phyloP scores from a whole-genome alignment of 2,888 invertebrate species.

The Odontocolon sp. region DNA sequence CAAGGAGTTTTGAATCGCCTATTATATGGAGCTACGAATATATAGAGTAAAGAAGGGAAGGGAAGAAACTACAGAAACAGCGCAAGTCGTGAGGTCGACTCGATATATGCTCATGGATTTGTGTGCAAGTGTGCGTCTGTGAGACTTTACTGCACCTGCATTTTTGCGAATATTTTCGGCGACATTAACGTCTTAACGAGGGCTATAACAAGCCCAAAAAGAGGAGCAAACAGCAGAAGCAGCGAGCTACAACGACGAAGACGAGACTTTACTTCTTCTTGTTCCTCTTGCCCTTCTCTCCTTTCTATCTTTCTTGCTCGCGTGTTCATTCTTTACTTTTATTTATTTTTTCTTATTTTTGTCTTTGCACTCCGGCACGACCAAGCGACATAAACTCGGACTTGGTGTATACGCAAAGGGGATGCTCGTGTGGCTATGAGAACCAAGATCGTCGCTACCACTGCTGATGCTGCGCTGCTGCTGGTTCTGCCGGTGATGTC shows the following conservation, averaged over 20 bases:
- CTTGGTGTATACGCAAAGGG: slow-evolving; percentile 33
- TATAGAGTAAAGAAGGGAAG: slow-evolving; percentile 22
- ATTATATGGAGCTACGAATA: slow-evolving; percentile 55
- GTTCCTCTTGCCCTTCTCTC: slow-evolving; percentile 7
- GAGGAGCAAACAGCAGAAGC: slow-evolving; percentile 61
- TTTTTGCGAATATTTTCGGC: slow-evolving; percentile 79
- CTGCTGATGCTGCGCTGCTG: slow-evolving; percentile 18
- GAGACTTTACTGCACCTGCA: slow-evolving; percentile 76
- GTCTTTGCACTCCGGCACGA: slow-evolving; percentile 54
- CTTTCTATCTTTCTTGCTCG: slow-evolving; percentile 31
- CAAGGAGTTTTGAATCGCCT: slow-evolving; percentile 53
- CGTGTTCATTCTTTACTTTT: slow-evolving; percentile 24
- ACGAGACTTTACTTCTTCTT: slow-evolving; percentile 23
- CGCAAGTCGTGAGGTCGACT: slow-evolving; percentile 62
- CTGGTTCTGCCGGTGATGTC: slow-evolving; percentile 6
- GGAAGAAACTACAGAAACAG: slow-evolving; percentile 39
- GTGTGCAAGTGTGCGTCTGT: slow-evolving; percentile 48
- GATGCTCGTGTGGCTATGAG: no score
- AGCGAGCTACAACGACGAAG: slow-evolving; percentile 24
- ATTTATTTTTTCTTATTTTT: slow-evolving; percentile 50
- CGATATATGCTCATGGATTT: slow-evolving; percentile 19
- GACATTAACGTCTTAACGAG: slow-evolving; percentile 80
- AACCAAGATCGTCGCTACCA: no score
- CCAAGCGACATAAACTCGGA: slow-evolving; percentile 63
- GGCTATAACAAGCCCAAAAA: slow-evolving; percentile 75